Base-by-base conservation (phyloP, 2,113 vertebrate species). In the Emydocephalus ijimae region DNA sequence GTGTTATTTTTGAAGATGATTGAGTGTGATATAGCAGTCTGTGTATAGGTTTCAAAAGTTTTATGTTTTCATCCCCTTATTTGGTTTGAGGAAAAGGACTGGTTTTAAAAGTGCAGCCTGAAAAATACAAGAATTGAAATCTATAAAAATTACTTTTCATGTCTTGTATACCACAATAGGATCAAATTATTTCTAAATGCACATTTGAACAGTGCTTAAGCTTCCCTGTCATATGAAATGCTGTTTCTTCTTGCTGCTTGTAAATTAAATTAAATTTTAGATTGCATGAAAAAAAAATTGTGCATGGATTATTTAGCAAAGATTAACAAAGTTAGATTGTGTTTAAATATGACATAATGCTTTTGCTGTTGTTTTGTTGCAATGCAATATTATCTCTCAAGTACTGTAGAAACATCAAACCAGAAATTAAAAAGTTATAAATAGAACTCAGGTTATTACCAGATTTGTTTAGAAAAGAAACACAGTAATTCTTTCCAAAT, bases 221-320 rank as follows among this genome's bases (percentile, higher is more conserved):
- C 94, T 95, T 95, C 2, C 74, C 91, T 93, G 2, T 92, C 88
- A 59, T 85, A 93, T 94, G 90, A 54, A 43, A 18, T 52, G 61
- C 92, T 91, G 23, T 50, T 91, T 92, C 92, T 89, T 92, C 95
- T 94, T 93, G 10, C 91, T 95, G 15, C 94, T 96, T 94, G 45
- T 86, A 5, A 95, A 87, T 95, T 96, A 97, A 97, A 97, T 96
- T 97, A 97, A 96, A 91, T 96, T 96, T 96, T 86, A 97, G 97
- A 97, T 95, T 96, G 48, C 61, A 48, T 86, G 90, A 95, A 89
- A 93, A 85, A 59, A 85, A 59, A 69, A 43, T 92, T 90, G 95
- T 93, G 50, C 87, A 96, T 3, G 93, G 89, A 93, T 94, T 94
- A 93, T 94, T 95, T 96, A 95, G 59, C 85, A 96, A 96, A 90